phyloP scores from a whole-genome alignment of 64 coral and sea anemone genomes.

The Montipora efflorescens region DNA sequence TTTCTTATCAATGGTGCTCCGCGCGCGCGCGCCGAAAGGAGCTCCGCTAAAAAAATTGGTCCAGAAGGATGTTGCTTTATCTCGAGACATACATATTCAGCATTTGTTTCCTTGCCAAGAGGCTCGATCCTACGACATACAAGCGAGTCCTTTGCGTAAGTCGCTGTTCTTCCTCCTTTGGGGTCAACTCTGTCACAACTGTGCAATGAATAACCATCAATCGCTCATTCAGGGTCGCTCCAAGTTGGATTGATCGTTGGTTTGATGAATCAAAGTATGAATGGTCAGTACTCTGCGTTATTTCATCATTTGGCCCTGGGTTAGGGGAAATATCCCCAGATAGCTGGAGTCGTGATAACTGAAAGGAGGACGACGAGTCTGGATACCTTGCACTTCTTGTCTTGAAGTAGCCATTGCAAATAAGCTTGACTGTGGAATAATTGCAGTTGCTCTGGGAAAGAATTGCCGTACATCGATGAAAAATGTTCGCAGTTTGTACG shows the following conservation, averaged over 20 bases:
- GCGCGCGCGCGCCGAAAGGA: no score
- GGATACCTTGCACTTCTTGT: neutral
- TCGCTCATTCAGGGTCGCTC: conserved; percentile 19
- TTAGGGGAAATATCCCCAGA: neutral
- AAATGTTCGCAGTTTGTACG: neutral
- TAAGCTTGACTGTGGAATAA: neutral
- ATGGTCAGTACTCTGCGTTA: neutral
- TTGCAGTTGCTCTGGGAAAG: neutral
- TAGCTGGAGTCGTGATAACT: conserved; percentile 2
- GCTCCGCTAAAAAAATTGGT: conserved; percentile 17
- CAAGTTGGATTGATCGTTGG: conserved; percentile 65
- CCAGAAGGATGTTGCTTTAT: conserved; percentile 8
- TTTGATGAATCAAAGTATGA: neutral
- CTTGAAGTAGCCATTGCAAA: neutral
- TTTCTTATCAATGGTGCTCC: no score
- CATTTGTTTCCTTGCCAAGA: neutral
- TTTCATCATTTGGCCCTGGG: neutral
- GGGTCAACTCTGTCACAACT: conserved; percentile 23
- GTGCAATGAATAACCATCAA: conserved; percentile 36
- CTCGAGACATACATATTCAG: conserved; percentile 28
- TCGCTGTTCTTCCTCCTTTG: conserved; percentile 48
- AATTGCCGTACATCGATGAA: neutral
- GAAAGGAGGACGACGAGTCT: neutral
- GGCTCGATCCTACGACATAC: neutral
- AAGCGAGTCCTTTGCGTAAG: conserved; percentile 44